phyloP scores from a whole-genome alignment of 2,888 invertebrate species.

The Periphyllus acericola region DNA sequence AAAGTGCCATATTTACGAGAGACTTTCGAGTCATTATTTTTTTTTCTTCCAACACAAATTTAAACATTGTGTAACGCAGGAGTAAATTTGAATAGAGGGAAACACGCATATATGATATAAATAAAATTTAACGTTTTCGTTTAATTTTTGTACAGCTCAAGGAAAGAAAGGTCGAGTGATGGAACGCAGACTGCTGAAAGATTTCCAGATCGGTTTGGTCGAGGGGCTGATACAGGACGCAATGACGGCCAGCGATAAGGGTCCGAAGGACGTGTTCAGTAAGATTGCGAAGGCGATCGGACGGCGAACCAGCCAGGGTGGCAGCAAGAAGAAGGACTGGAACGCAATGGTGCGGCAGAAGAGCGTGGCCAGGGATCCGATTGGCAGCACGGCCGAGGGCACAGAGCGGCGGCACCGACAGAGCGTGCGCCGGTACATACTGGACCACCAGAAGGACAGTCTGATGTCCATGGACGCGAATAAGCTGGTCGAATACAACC shows the following conservation, averaged over 20 bases:
- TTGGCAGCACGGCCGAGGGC: slow-evolving; percentile 80
- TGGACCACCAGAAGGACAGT: slow-evolving; percentile 74
- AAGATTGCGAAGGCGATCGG: slow-evolving; percentile 86
- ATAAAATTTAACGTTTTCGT: too few species aligned
- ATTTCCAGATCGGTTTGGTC: slow-evolving; percentile 90
- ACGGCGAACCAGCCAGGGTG: slow-evolving; percentile 70
- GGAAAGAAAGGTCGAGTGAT: slow-evolving; percentile 87
- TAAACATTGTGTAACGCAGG: too few species aligned
- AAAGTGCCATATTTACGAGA: too few species aligned
- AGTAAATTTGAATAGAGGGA: too few species aligned
- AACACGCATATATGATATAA: too few species aligned
- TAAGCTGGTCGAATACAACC: slow-evolving; percentile 83
- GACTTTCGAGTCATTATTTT: too few species aligned
- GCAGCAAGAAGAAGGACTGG: slow-evolving; percentile 80
- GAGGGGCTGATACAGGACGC: slow-evolving; percentile 83
- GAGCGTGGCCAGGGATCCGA: slow-evolving; percentile 78
- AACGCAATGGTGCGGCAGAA: slow-evolving; percentile 82
- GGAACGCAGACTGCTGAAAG: slow-evolving; percentile 86
- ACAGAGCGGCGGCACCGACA: slow-evolving; percentile 75
- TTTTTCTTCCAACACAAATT: too few species aligned
- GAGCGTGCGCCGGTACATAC: slow-evolving; percentile 77
- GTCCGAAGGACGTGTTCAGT: slow-evolving; percentile 82
- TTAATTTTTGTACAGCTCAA: slow-evolving; percentile 40
- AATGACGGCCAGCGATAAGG: slow-evolving; percentile 73
- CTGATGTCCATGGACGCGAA: slow-evolving; percentile 78